Percentiles rank a stretch among this genome's conserved stretches.
These are phyloP conservation scores for Calliopum simillimum DNA, from an alignment of 2,888 invertebrate species.

Conservation along the genomic window DNA sequence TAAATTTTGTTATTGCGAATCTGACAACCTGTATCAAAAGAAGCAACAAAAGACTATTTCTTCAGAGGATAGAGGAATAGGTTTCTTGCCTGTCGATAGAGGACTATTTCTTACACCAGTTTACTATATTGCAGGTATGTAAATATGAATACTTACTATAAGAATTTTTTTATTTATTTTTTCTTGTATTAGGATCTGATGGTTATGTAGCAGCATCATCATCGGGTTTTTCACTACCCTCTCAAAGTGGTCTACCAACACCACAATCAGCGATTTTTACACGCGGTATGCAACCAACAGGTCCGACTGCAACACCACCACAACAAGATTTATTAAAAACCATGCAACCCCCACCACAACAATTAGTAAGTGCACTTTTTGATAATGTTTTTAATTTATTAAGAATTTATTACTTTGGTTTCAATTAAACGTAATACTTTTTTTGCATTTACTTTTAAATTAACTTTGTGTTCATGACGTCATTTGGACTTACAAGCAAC, in stretches of 20 bases:
- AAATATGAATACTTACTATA: not conserved
- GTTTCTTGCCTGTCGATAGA: slow-evolving; percentile 21
- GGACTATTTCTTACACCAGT: slow-evolving; percentile 40
- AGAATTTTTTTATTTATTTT: slow-evolving; percentile 27
- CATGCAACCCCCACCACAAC: slow-evolving; percentile 65
- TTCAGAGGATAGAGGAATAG: slow-evolving; percentile 9
- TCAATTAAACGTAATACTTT: not conserved
- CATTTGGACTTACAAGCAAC: not conserved
- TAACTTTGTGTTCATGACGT: not conserved
- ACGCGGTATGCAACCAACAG: slow-evolving; percentile 61
- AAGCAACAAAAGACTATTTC: slow-evolving; percentile 20
- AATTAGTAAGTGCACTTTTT: slow-evolving; percentile 56
- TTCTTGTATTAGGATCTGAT: slow-evolving; percentile 52
- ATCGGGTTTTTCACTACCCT: slow-evolving; percentile 58
- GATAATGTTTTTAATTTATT: not conserved
- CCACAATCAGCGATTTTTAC: slow-evolving; percentile 58
- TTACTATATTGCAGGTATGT: slow-evolving; percentile 41
- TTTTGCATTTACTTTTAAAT: not conserved
- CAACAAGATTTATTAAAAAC: slow-evolving; percentile 60
- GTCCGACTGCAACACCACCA: slow-evolving; percentile 53
- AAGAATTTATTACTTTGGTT: not conserved
- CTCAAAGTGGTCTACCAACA: slow-evolving; percentile 55
- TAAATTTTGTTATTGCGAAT: not conserved
- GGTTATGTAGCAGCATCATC: slow-evolving; percentile 67
- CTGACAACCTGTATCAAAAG: slow-evolving; percentile 33